Conservation (phyloP, 1,140 invertebrate genomes). For the Conus betulinus region DNA sequence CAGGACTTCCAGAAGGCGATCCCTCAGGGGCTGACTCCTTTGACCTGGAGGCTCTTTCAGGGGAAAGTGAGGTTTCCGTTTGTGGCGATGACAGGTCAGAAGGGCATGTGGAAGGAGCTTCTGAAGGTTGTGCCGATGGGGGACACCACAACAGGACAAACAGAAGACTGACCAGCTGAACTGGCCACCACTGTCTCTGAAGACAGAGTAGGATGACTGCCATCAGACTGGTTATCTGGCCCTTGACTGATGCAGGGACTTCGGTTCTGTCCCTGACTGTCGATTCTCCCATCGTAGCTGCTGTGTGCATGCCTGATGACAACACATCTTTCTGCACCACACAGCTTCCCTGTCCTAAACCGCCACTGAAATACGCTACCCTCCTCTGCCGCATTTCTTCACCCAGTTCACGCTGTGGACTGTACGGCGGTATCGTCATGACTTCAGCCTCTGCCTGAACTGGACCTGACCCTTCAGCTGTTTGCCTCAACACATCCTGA, state of each 20-base stretch:
- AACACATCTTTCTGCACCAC: neutral
- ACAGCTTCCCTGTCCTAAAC: neutral
- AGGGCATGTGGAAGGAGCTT: too few relatives aligned
- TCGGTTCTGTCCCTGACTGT: neutral
- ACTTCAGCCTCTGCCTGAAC: constrained; percentile 5
- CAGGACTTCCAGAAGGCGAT: too few relatives aligned
- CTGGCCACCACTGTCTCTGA: too few relatives aligned
- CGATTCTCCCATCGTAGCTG: neutral
- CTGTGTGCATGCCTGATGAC: constrained; percentile 8
- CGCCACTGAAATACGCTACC: constrained; percentile 36
- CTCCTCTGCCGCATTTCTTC: constrained; percentile 36
- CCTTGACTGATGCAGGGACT: too few relatives aligned
- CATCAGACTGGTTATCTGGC: too few relatives aligned
- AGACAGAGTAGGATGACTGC: too few relatives aligned
- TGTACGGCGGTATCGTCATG: neutral
- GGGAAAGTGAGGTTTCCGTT: neutral
- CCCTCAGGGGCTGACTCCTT: neutral
- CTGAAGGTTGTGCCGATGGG: too few relatives aligned
- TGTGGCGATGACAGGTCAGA: neutral
- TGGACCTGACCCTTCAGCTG: neutral
- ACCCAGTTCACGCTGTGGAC: neutral
- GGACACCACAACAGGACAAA: too few relatives aligned
- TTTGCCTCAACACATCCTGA: neutral
- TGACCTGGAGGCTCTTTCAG: neutral
- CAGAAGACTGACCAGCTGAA: too few relatives aligned